phyloP scores from a whole-genome alignment of 2,113 vertebrate species.

The Oncorhynchus tshawytscha region DNA sequence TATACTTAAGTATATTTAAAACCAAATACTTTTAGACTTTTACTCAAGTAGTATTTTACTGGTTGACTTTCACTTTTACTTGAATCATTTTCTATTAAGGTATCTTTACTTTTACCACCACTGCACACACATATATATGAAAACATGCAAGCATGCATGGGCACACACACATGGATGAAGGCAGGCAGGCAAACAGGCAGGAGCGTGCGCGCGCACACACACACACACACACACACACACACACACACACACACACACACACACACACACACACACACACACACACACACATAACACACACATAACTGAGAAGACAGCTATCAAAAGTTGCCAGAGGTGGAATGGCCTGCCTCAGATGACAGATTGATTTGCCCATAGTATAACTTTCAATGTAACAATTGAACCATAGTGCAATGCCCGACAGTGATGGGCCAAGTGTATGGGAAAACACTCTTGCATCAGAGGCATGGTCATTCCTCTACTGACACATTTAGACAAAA shows the following conservation, averaged over 20 bases:
- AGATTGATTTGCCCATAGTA: slow-evolving; percentile 35
- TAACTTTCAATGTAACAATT: slow-evolving; percentile 1
- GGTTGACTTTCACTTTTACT: too few species aligned
- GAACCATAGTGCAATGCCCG: slow-evolving; percentile 30
- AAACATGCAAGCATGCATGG: slow-evolving; percentile 12
- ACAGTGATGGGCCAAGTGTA: slow-evolving; percentile 41
- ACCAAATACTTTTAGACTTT: too few species aligned
- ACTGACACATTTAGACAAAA: slow-evolving; percentile 43
- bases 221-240: neutral
- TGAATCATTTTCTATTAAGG: too few species aligned
- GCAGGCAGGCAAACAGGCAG: neutral
- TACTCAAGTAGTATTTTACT: too few species aligned
- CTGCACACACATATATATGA: neutral
- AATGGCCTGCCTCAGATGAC: neutral
- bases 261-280: neutral
- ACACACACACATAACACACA: neutral
- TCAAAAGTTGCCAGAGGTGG: too few species aligned
- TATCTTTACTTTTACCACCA: neutral
- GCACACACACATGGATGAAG: neutral
- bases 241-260: neutral
- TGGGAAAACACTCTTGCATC: slow-evolving; percentile 59
- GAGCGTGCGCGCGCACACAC: neutral
- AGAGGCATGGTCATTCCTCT: slow-evolving; percentile 55
- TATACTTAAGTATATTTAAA: too few species aligned
- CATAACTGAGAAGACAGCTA: neutral